Evolutionary conservation across 2,113 vertebrate genomes (phyloP), one percentile per base, ranked within the genome.

Genomic region (Macquaria australasica): DNA sequence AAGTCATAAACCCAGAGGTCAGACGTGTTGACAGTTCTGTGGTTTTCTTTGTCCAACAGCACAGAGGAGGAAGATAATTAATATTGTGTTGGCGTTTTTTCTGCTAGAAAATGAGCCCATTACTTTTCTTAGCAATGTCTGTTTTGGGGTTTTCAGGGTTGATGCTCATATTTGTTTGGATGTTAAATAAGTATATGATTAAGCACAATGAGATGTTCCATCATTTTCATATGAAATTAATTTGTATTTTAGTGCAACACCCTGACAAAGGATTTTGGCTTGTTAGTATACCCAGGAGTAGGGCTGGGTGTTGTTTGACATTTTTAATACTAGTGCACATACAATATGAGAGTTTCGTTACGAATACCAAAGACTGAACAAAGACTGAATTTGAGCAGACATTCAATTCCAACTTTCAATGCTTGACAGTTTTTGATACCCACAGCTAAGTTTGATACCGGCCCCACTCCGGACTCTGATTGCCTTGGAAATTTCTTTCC

Each of bases 1-100:
- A 48, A 62, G 79, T 37, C 39, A 8, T 48, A 39, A 75, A 87
- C 2, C 28, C 43, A 0, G 70, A 53, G 71, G 72, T 63, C 8
- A 16, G 53, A 21, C 20, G 4, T 58, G 72, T 58, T 53, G 67
- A 72, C 48, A 7, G 31, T 9, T 6, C 67, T 21, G 34, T 0
- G 69, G 12, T 5, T 31, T 15, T 23, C 58, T 60, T 75, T 63
- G 77, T 84, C 72, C 45, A 10, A 3, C 73, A 6, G 18, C 8
- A 53, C 60, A 11, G 41, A 58, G 20, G n/a, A 48, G 9, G 23
- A 20, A n/a, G 43, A 31, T 25, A 31, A 51, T 25, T 39, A 50
- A 68, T n/a, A 12, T 9, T 51, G 31, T n/a, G 31, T 43, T 12
- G 15, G 23, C 25, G 45, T 11, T 72, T 56, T 41, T 10, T 28